These are phyloP conservation scores for Tridacna gigas DNA, from an alignment of 2,888 invertebrate genomes.

Conservation along the genomic window DNA sequence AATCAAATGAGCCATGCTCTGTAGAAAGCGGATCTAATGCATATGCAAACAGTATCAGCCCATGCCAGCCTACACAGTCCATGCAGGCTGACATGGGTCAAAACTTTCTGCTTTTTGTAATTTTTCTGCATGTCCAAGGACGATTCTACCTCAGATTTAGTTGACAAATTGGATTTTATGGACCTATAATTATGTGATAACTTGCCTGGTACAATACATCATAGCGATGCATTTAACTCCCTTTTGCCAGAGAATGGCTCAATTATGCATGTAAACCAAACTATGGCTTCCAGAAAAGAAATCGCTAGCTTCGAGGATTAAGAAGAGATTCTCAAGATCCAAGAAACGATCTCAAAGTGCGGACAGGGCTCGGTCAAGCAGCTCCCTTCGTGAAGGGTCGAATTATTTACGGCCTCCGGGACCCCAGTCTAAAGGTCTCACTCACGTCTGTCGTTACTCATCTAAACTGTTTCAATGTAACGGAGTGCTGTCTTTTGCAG, in stretches of 20 bases:
- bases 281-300: conserved; percentile 78
- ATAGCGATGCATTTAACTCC: too few relatives aligned
- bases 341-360: conserved; percentile 80
- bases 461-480: conserved; percentile 36
- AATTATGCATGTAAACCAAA: conserved; percentile 1
- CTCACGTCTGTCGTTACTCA: conserved; percentile 22
- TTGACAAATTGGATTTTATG: too few relatives aligned
- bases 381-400: conserved; percentile 75
- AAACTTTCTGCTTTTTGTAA: too few relatives aligned
- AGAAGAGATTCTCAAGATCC: conserved; percentile 79
- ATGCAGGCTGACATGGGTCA: too few relatives aligned
- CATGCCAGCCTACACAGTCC: too few relatives aligned
- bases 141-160: too few relatives aligned
- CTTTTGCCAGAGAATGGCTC: not conserved
- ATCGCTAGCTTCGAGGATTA: conserved; percentile 75
- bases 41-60: too few relatives aligned
- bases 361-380: conserved; percentile 70
- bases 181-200: too few relatives aligned
- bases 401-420: conserved; percentile 77
- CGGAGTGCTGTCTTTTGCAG: conserved; percentile 29
- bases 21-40: too few relatives aligned
- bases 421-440: conserved; percentile 78
- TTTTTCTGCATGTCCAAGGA: too few relatives aligned
- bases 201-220: too few relatives aligned
- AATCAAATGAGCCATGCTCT: too few relatives aligned